These are phyloP conservation scores for Ispidina picta DNA, from an alignment of 2,797 vertebrate species.

Conservation along the genomic window DNA sequence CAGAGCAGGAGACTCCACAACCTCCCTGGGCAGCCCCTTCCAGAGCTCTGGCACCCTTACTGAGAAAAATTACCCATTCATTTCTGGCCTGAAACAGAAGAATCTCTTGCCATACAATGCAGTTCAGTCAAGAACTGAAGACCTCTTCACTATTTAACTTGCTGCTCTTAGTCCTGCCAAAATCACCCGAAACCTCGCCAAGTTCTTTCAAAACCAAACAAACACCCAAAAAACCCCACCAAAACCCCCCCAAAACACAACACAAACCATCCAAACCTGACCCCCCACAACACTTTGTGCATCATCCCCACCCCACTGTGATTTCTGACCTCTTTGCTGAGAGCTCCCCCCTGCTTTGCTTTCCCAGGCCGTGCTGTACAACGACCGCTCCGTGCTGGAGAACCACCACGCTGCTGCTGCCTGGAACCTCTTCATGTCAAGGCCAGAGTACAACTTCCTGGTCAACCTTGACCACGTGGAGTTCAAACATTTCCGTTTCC, in stretches of 20 bases:
- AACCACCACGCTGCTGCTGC: conserved; percentile 97
- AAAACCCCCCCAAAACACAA: not conserved
- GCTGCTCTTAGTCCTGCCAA: not conserved
- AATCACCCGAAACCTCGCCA: not conserved
- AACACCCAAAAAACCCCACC: not conserved
- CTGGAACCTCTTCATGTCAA: conserved; percentile 97
- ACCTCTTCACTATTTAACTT: too few species aligned
- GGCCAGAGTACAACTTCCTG: conserved; percentile 95
- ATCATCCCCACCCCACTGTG: not conserved
- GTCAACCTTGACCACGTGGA: conserved; percentile 93
- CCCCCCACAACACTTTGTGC: not conserved
- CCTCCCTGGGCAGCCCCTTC: too few species aligned
- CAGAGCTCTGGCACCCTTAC: too few species aligned
- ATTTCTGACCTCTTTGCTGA: not conserved
- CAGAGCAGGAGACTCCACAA: too few species aligned
- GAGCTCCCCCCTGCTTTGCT: not conserved
- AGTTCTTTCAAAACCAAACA: not conserved
- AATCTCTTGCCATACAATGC: not conserved
- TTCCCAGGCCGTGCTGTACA: conserved; percentile 93
- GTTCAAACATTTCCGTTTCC: conserved; percentile 98
- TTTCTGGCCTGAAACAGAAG: not conserved
- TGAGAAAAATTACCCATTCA: not conserved
- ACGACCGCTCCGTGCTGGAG: conserved; percentile 96
- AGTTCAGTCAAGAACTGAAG: not conserved
- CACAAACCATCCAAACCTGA: not conserved